phyloP scores from a whole-genome alignment of 2,797 vertebrate genomes.

The Semotilus atromaculatus region DNA sequence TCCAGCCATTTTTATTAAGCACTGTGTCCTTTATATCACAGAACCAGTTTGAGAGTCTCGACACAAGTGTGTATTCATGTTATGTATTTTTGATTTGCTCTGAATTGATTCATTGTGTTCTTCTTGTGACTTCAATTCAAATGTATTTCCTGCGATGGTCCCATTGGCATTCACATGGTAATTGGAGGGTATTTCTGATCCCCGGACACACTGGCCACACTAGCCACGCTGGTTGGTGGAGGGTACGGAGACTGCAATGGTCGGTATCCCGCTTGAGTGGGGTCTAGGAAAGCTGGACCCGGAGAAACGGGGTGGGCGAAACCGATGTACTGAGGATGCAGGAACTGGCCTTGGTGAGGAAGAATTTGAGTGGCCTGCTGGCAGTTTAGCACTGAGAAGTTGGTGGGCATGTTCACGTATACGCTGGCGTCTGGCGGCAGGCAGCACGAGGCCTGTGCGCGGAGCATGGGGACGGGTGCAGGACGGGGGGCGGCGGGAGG shows the following conservation, averaged over 20 bases:
- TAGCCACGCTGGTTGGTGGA: conserved; percentile 73
- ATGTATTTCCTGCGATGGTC: conserved; percentile 45
- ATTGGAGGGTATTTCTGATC: conserved; percentile 95
- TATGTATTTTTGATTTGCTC: no score
- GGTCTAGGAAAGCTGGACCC: conserved; percentile 82
- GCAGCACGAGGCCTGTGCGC: conserved; percentile 93
- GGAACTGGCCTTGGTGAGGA: conserved; percentile 93
- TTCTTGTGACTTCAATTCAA: conserved; percentile 68
- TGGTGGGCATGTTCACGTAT: conserved; percentile 97
- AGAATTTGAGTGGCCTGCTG: conserved; percentile 97
- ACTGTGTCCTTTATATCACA: conserved; percentile 28
- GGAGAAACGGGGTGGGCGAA: conserved; percentile 88
- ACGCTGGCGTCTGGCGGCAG: conserved; percentile 91
- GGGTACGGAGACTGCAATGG: conserved; percentile 93
- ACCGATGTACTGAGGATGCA: conserved; percentile 94
- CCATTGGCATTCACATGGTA: conserved; percentile 82
- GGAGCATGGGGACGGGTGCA: conserved; percentile 69
- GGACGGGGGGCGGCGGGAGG: conserved; percentile 82
- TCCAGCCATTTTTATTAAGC: background rate
- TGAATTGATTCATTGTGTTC: conserved; percentile 66
- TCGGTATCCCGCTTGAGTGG: conserved; percentile 87
- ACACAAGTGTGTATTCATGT: background rate
- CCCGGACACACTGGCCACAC: conserved; percentile 73
- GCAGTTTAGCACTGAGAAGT: conserved; percentile 97
- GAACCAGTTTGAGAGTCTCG: conserved; percentile 2